phyloP scores from a whole-genome alignment of 2,797 vertebrate species.

The Phylloscopus collybita region DNA sequence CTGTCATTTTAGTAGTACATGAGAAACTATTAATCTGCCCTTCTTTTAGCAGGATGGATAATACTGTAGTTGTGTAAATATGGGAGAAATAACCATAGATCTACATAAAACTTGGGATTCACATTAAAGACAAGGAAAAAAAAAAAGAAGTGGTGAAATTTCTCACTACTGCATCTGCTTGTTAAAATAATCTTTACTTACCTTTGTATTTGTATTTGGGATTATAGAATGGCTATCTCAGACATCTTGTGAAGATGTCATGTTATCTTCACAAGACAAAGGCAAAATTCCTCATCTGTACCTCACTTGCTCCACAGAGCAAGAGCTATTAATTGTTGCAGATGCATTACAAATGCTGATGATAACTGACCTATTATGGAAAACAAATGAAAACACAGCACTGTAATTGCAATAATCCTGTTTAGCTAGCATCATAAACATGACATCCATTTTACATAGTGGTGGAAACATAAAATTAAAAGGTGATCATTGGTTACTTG shows the following conservation, averaged over 20 bases:
- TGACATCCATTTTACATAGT: neutral
- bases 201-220: neutral
- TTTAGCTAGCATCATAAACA: neutral
- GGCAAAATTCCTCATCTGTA: neutral
- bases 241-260: neutral
- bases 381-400: neutral
- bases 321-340: neutral
- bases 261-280: neutral
- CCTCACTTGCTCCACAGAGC: neutral
- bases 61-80: neutral
- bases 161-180: neutral
- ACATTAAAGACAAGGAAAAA: neutral
- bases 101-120: neutral
- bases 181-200: neutral
- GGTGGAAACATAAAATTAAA: neutral
- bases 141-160: neutral
- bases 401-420: neutral
- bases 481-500: neutral
- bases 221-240: neutral
- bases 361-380: neutral
- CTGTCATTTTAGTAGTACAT: neutral
- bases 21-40: conserved; percentile 6
- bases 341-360: neutral
- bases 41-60: neutral
- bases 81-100: neutral